Base-by-base conservation (phyloP, 1,140 invertebrate genomes). In the Drosophila miranda region DNA sequence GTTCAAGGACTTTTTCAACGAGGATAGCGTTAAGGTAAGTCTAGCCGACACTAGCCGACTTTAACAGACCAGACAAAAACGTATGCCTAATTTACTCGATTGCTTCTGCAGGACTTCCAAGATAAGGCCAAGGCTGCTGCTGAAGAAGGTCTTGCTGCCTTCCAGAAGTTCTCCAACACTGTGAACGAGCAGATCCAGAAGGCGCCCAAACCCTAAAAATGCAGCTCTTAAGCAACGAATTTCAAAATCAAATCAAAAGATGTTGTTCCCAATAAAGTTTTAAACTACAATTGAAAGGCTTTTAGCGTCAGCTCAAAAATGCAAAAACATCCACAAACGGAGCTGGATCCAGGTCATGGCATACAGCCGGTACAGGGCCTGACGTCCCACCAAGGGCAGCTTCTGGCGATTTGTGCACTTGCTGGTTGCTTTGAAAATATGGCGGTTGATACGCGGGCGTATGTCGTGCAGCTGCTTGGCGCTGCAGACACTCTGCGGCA, bases 291-390 rank as follows among this genome's bases (percentile, higher is more conserved):
- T 11, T 21, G 8, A 16, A 51, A 51, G 14, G 13, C 14, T 8
- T 19, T 19, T 51, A 26, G 16, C 2, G 8, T 9, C 30, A 0
- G 2, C 8, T 30, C 8, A 30, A 30, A 6, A 73, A 1, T 57
- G n/a, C 14, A 61, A 11, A 11, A 62, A 46, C 58, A 73, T 57
- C 70, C 70, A 74, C 6, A 74, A 23, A 3, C 70, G 64, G 41
- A 69, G 8, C 8, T 16, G 42, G 6, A 73, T 62, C 2, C 9
- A 2, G 1, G 30, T 34, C 70, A 60, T 68, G 30, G 70, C 56
- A 26, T 61, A 19, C 6, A 73, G n/a, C 0, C 70, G 70, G 46
- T 61, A 73, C 0, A 38, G 42, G 30, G 70, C 57, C 0, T 9
- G 16, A 3, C 0, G 6, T 6, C 19, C 13, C 7, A 1, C 19